A percentile compares a stretch with the other conserved stretches of the same genome.
These are phyloP conservation scores for Epistrophe eligans DNA, from an alignment of 2,888 invertebrate species.

Conservation along the genomic window DNA sequence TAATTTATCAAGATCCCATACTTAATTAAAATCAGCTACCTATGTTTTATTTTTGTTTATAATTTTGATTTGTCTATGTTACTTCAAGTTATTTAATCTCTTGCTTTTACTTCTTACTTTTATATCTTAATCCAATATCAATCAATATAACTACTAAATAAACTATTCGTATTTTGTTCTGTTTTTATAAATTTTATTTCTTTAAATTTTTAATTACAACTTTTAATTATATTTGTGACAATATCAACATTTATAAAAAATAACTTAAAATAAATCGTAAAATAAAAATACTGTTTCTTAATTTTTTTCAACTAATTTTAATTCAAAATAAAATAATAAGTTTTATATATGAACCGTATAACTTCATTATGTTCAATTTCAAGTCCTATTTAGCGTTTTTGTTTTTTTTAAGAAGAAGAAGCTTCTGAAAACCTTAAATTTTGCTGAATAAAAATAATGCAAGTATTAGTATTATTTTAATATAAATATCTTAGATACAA, in stretches of 20 bases:
- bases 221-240: not conserved
- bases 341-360: too few species aligned
- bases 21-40: not conserved
- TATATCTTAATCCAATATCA: not conserved
- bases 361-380: too few species aligned
- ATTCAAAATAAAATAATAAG: not conserved
- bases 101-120: not conserved
- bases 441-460: too few species aligned
- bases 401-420: too few species aligned
- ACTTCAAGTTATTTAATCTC: not conserved
- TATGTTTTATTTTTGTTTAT: not conserved
- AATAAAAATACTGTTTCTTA: not conserved
- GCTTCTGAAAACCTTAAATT: too few species aligned
- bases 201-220: not conserved
- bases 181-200: not conserved
- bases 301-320: not conserved
- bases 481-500: too few species aligned
- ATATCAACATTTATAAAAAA: not conserved
- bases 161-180: not conserved
- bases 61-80: not conserved
- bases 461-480: too few species aligned
- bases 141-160: not conserved
- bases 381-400: too few species aligned
- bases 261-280: slow-evolving; percentile 1
- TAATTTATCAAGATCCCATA: not conserved